A percentile compares a stretch with the other conserved stretches of the same genome.
These are phyloP conservation scores for Acanthosepion lycidas DNA, from an alignment of 2,888 invertebrate genomes.

Conservation along the genomic window DNA sequence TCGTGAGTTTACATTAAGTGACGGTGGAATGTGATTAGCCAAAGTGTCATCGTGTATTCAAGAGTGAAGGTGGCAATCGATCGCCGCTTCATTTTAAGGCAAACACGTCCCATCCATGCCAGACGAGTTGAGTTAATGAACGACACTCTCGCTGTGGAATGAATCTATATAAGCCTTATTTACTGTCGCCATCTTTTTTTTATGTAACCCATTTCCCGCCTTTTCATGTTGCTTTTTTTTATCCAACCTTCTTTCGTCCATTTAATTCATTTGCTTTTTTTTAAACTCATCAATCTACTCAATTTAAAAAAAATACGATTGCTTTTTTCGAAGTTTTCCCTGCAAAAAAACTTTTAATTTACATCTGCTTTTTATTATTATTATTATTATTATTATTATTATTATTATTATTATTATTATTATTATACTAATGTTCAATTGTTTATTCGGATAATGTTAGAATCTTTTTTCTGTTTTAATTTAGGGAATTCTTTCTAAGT, in stretches of 20 bases:
- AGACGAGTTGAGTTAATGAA: constrained; percentile 33
- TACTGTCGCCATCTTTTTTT: not conserved
- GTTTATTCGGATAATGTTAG: no score
- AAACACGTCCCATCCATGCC: not conserved
- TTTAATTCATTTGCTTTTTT: not conserved
- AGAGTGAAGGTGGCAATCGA: not conserved
- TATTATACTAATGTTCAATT: no score
- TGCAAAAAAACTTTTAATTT: no score
- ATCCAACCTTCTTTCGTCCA: not conserved
- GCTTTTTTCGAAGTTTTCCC: no score
- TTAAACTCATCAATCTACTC: no score
- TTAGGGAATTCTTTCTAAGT: no score
- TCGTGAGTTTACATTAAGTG: constrained; percentile 33
- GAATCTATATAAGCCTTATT: constrained; percentile 33
- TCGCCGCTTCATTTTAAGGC: not conserved
- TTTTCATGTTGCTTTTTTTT: not conserved
- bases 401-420: no score
- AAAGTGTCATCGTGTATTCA: not conserved
- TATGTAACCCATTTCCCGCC: no score
- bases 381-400: no score
- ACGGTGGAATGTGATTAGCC: not conserved
- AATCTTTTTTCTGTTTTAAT: no score
- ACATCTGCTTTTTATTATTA: no score
- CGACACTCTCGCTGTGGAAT: not conserved
- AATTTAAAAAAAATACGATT: no score